These are phyloP conservation scores for Cactoblastis cactorum DNA, from an alignment of 2,888 invertebrate genomes.

Conservation along the genomic window DNA sequence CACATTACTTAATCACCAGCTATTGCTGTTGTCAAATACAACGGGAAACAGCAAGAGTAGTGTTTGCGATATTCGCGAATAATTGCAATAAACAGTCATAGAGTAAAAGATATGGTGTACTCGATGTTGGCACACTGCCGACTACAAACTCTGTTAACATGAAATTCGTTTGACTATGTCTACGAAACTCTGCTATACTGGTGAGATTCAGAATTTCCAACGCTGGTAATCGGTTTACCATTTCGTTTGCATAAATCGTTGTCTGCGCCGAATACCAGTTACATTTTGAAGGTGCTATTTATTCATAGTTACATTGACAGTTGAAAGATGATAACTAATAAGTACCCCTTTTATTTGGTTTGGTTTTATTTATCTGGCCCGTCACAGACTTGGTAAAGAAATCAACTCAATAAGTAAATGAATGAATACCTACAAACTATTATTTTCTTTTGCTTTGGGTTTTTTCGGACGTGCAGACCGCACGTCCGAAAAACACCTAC, in stretches of 20 bases:
- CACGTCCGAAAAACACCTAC: too few species aligned
- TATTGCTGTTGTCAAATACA: constrained; percentile 8
- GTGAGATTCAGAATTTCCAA: neutral
- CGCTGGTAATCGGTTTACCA: constrained; percentile 12
- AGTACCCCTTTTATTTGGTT: too few species aligned
- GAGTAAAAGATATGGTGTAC: constrained; percentile 33
- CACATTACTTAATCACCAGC: constrained; percentile 4
- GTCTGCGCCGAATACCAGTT: neutral
- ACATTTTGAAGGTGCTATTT: neutral
- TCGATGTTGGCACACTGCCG: constrained; percentile 45
- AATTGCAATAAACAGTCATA: constrained; percentile 53
- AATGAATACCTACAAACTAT: too few species aligned
- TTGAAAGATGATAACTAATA: too few species aligned
- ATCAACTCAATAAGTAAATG: too few species aligned
- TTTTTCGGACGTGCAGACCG: too few species aligned
- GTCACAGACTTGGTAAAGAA: too few species aligned
- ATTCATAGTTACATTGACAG: neutral
- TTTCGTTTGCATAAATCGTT: constrained; percentile 12
- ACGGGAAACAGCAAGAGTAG: constrained; percentile 24
- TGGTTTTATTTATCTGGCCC: too few species aligned
- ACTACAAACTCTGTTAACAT: constrained; percentile 39
- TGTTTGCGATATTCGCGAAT: constrained; percentile 43
- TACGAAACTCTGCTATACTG: constrained; percentile 2
- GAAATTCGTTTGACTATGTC: constrained; percentile 33
- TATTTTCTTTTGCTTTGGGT: too few species aligned